Evolutionary conservation across 2,888 invertebrate genomes (phyloP).

Genomic region (Apocheima hispidaria): DNA sequence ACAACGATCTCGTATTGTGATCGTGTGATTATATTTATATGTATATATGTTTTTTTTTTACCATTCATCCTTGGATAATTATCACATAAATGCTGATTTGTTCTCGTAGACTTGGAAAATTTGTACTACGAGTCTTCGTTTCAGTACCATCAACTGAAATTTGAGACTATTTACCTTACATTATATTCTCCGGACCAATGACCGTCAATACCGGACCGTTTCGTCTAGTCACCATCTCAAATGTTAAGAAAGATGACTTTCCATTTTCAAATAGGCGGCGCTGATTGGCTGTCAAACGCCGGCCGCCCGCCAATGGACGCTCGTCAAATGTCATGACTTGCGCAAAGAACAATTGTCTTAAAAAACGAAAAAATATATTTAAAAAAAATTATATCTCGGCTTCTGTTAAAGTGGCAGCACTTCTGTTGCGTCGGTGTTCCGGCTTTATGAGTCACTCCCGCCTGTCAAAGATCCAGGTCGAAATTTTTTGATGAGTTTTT

Average conservation of each 20-base stretch:
- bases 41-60: too few species aligned
- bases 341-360: constrained; percentile 72
- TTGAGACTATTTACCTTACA: constrained; percentile 39
- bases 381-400: constrained; percentile 68
- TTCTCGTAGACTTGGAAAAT: too few species aligned
- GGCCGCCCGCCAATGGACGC: constrained; percentile 78
- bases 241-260: constrained; percentile 83
- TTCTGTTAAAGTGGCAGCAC: constrained; percentile 82
- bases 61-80: too few species aligned
- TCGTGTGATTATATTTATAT: too few species aligned
- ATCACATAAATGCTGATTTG: too few species aligned
- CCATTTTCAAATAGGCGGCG: constrained; percentile 72
- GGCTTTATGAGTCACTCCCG: constrained; percentile 40
- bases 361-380: constrained; percentile 52
- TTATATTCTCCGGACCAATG: constrained; percentile 56
- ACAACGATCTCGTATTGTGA: too few species aligned
- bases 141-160: not conserved
- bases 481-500: constrained; percentile 27
- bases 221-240: constrained; percentile 70
- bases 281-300: constrained; percentile 83
- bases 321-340: constrained; percentile 83
- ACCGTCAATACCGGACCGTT: constrained; percentile 28
- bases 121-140: too few species aligned
- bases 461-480: constrained; percentile 37
- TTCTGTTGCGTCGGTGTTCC: constrained; percentile 54